Evolutionary conservation across 2,797 vertebrate species (phyloP).

Genomic region (Loriculus beryllinus): DNA sequence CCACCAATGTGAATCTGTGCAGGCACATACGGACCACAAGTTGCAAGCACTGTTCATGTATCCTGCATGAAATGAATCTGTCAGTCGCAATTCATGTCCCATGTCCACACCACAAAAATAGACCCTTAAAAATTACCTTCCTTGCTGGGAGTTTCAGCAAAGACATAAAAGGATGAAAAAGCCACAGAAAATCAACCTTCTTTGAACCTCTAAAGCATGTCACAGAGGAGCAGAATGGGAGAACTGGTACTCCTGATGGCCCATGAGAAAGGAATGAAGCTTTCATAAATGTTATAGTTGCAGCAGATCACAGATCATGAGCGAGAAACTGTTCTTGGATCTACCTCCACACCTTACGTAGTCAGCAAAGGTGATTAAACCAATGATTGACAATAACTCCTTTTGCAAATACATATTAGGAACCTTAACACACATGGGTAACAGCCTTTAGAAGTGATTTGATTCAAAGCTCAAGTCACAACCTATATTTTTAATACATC

Average conservation of each 20-base stretch:
- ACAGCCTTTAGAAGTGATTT: not conserved
- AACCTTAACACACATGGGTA: not conserved
- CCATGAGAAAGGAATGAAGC: not conserved
- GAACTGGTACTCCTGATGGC: not conserved
- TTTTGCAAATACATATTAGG: not conserved
- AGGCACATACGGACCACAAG: not conserved
- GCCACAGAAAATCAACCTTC: not conserved
- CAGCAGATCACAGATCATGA: not conserved
- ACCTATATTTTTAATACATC: not conserved
- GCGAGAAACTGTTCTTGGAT: not conserved
- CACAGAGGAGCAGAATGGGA: not conserved
- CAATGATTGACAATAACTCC: not conserved
- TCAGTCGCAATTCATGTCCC: not conserved
- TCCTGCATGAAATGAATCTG: not conserved
- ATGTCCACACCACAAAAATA: not conserved
- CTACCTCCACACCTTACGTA: not conserved
- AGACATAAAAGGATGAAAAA: not conserved
- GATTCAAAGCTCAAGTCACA: not conserved
- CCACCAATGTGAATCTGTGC: not conserved
- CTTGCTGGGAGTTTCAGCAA: not conserved
- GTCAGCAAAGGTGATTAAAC: not conserved
- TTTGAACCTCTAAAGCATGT: not conserved
- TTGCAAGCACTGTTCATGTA: not conserved
- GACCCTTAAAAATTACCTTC: not conserved
- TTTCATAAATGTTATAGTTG: not conserved